Evolutionary conservation across 2,888 invertebrate genomes (phyloP).

Genomic region (Sesamia inferens): DNA sequence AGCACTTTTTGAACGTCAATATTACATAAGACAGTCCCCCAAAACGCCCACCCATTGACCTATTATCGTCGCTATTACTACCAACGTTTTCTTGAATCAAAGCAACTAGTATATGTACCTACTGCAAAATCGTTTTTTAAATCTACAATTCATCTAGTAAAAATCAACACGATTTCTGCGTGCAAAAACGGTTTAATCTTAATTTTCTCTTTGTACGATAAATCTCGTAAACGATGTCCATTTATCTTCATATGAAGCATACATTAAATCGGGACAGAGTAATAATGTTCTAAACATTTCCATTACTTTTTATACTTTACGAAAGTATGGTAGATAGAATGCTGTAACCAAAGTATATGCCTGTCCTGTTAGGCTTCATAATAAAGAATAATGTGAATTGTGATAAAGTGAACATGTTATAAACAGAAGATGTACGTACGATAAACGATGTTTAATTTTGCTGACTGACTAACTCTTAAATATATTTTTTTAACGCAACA

Average conservation of each 20-base stretch:
- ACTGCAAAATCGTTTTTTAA: not conserved
- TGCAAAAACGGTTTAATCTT: not conserved
- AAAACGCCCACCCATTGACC: no score
- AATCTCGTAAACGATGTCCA: slow-evolving; percentile 28
- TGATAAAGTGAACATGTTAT: not conserved
- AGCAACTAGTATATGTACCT: not conserved
- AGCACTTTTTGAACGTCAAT: no score
- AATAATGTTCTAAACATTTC: slow-evolving; percentile 30
- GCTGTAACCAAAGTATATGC: not conserved
- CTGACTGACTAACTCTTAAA: no score
- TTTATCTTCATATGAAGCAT: slow-evolving; percentile 34
- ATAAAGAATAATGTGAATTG: slow-evolving; percentile 4
- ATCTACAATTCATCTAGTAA: not conserved
- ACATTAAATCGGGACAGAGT: slow-evolving; percentile 23
- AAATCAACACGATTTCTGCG: slow-evolving; percentile 18
- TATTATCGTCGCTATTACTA: not conserved
- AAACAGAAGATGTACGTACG: not conserved
- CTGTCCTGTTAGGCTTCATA: not conserved
- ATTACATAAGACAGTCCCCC: no score
- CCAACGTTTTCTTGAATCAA: not conserved
- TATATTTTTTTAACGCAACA: no score
- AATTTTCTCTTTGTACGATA: slow-evolving; percentile 26
- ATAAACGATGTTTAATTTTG: no score
- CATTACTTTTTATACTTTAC: slow-evolving; percentile 16
- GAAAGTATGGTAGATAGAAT: slow-evolving; percentile 2